A percentile compares a stretch with the other conserved stretches of the same genome.
Conservation (phyloP, 2,888 invertebrate genomes). For the Portevinia maculata region DNA sequence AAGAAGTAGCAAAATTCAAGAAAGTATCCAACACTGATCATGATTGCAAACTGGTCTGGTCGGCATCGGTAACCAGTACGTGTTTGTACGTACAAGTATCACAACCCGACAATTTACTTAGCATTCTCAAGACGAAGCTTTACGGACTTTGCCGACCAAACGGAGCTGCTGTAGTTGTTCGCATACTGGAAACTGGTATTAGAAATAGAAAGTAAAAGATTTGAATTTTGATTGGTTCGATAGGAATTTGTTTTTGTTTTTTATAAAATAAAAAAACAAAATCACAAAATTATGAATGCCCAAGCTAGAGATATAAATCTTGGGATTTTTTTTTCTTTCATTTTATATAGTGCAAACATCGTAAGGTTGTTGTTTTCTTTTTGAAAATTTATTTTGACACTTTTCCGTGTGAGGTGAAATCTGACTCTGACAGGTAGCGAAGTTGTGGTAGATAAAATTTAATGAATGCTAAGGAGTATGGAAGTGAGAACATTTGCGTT, state of each 20-base stretch:
- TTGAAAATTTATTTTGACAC: slow-evolving; percentile 7
- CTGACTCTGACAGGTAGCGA: slow-evolving; percentile 9
- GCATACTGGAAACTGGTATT: slow-evolving; percentile 44
- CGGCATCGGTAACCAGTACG: slow-evolving; percentile 63
- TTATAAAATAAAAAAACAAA: not conserved
- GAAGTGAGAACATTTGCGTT: not conserved
- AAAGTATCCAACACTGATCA: slow-evolving; percentile 53
- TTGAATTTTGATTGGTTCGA: slow-evolving; percentile 47
- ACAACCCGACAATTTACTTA: slow-evolving; percentile 65
- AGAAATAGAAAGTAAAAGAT: slow-evolving; percentile 69
- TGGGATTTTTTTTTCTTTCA: slow-evolving; percentile 31
- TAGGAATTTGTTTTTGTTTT: slow-evolving; percentile 23
- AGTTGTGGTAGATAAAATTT: not conserved
- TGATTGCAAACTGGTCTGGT: slow-evolving; percentile 64
- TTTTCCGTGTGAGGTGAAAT: slow-evolving; percentile 36
- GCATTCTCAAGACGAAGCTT: slow-evolving; percentile 61
- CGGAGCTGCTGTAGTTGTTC: slow-evolving; percentile 8
- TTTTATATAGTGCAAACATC: slow-evolving; percentile 38
- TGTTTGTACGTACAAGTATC: slow-evolving; percentile 39
- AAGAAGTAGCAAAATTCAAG: slow-evolving; percentile 46
- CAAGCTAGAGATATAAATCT: slow-evolving; percentile 37
- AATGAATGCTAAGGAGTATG: not conserved
- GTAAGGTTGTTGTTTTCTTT: slow-evolving; percentile 22
- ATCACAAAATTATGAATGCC: slow-evolving; percentile 4
- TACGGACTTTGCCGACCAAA: not conserved